Conservation (phyloP, 2,113 vertebrate genomes). For the Propithecus coquereli region DNA sequence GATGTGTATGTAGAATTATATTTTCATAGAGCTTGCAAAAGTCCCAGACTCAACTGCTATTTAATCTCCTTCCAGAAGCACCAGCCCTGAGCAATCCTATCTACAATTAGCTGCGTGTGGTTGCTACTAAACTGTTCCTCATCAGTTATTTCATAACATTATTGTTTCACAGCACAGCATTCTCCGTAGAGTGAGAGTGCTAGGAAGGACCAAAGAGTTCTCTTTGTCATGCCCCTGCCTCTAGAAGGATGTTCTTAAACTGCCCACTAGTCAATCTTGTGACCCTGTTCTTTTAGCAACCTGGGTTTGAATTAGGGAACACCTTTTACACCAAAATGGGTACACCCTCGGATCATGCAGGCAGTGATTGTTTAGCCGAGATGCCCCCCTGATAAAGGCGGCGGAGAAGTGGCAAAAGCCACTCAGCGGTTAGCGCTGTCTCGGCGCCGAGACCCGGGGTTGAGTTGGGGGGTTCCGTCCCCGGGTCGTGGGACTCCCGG, state of each 20-base stretch:
- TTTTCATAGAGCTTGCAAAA: conserved; percentile 28
- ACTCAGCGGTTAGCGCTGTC: not conserved
- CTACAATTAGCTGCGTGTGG: conserved; percentile 44
- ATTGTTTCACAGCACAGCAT: not conserved
- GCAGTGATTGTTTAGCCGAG: not conserved
- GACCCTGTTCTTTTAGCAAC: not conserved
- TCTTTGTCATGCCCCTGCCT: not conserved
- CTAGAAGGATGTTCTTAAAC: not conserved
- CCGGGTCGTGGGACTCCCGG: not conserved
- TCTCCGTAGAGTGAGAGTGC: not conserved
- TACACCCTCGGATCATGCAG: not conserved
- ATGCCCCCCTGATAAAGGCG: not conserved
- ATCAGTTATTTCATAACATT: conserved; percentile 2
- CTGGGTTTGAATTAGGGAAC: not conserved
- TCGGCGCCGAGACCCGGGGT: not conserved
- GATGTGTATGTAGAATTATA: conserved; percentile 24
- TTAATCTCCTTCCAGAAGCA: conserved; percentile 46
- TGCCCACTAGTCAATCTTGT: not conserved
- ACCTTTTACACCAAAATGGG: not conserved
- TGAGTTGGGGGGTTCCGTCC: not conserved
- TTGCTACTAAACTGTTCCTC: conserved; percentile 6
- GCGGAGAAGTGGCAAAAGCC: not conserved
- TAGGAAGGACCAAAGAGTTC: not conserved
- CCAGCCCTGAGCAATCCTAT: conserved; percentile 14
- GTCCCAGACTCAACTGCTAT: not conserved